phyloP scores from a whole-genome alignment of 2,113 vertebrate species.

The Tachuris rubrigastra region DNA sequence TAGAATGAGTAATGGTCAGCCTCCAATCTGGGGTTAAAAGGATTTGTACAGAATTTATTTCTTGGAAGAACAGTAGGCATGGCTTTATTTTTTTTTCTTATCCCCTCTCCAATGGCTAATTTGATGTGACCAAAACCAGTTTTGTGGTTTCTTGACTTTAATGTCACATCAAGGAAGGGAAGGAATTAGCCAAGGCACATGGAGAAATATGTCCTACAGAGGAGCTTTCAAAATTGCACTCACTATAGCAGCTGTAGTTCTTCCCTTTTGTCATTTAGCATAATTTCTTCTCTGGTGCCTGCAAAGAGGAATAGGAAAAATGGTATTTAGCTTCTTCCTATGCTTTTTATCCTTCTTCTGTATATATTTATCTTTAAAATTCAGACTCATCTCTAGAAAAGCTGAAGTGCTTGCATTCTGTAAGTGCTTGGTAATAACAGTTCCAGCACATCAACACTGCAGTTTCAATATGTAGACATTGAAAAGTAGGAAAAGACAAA shows the following conservation, averaged over 20 bases:
- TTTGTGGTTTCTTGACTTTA: background rate
- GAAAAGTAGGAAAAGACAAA: conserved; percentile 5
- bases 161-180: background rate
- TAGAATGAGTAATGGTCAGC: background rate
- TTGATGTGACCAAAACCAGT: background rate
- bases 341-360: background rate
- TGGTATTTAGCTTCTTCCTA: background rate
- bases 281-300: background rate
- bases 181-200: background rate
- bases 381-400: conserved; percentile 12
- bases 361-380: background rate
- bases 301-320: background rate
- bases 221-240: background rate
- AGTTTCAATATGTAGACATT: background rate
- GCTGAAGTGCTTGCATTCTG: background rate
- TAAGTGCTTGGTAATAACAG: conserved; percentile 5
- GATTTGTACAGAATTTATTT: background rate
- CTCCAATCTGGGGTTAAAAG: background rate
- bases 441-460: background rate
- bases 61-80: background rate
- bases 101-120: background rate
- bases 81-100: background rate
- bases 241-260: background rate
- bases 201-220: background rate
- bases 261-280: background rate